These are phyloP conservation scores for Scylla paramamosain DNA, from an alignment of 1,140 invertebrate species.

Conservation along the genomic window DNA sequence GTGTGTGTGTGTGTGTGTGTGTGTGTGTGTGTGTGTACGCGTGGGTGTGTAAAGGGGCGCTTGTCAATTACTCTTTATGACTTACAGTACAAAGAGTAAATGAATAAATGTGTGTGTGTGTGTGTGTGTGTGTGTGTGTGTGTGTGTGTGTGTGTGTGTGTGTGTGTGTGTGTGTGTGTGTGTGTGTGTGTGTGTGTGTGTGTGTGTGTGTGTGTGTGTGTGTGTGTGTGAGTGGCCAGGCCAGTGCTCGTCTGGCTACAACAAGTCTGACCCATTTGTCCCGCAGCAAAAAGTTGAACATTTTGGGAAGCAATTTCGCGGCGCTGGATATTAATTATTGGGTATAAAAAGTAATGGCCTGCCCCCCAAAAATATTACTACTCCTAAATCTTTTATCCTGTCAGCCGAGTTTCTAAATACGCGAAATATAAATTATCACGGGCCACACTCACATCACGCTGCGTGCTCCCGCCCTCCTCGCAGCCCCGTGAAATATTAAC, in stretches of 20 bases:
- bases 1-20: slow-evolving; percentile 8
- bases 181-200: slow-evolving; percentile 12
- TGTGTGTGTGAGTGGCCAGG: not conserved
- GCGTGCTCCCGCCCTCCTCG: too few relatives aligned
- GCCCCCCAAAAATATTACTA: not conserved
- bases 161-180: slow-evolving; percentile 11
- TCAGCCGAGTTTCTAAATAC: not conserved
- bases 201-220: slow-evolving; percentile 20
- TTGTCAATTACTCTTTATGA: too few relatives aligned
- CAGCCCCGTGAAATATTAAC: too few relatives aligned
- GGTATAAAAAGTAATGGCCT: not conserved
- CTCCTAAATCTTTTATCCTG: not conserved
- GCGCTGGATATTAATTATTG: slow-evolving; percentile 14
- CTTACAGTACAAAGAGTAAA: not conserved
- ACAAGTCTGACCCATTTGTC: not conserved
- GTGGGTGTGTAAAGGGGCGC: not conserved
- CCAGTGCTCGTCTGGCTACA: not conserved
- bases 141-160: not conserved
- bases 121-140: slow-evolving; percentile 3
- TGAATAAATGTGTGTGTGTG: not conserved
- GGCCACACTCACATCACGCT: too few relatives aligned
- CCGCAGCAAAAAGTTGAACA: not conserved
- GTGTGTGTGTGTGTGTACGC: not conserved
- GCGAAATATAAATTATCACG: too few relatives aligned
- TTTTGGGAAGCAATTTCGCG: not conserved